A percentile compares a stretch with the other conserved stretches of the same genome.
These are phyloP conservation scores for Cyaniris semiargus DNA, from an alignment of 2,888 invertebrate genomes.

Conservation along the genomic window DNA sequence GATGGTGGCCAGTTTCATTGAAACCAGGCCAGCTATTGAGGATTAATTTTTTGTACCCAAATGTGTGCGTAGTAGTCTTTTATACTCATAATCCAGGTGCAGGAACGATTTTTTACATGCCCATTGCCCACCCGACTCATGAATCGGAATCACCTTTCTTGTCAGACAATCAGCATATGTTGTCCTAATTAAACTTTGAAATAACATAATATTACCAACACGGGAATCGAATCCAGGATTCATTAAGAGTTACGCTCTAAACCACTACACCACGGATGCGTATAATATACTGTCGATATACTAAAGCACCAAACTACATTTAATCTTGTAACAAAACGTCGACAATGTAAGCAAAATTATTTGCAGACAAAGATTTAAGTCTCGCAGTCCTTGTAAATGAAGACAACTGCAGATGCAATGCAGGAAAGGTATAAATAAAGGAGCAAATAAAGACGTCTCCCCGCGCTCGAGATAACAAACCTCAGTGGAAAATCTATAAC, in stretches of 20 bases:
- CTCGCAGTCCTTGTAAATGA: background rate
- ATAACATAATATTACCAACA: too few species aligned
- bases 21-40: too few species aligned
- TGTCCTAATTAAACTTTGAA: too few species aligned
- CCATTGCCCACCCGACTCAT: too few species aligned
- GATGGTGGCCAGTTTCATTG: too few species aligned
- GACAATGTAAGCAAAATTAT: background rate
- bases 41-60: too few species aligned
- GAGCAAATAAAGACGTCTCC: slow-evolving; percentile 1
- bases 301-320: background rate
- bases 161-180: too few species aligned
- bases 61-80: too few species aligned
- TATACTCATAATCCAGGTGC: too few species aligned
- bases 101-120: too few species aligned
- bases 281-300: background rate
- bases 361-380: slow-evolving; percentile 2
- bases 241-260: background rate
- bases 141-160: too few species aligned
- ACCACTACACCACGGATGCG: background rate
- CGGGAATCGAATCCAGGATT: background rate
- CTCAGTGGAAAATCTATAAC: slow-evolving; percentile 17
- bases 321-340: background rate
- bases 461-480: slow-evolving; percentile 7
- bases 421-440: slow-evolving; percentile 18
- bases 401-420: slow-evolving; percentile 15